Evolutionary conservation across 2,113 vertebrate species (phyloP).

Genomic region (Centrocercus urophasianus): DNA sequence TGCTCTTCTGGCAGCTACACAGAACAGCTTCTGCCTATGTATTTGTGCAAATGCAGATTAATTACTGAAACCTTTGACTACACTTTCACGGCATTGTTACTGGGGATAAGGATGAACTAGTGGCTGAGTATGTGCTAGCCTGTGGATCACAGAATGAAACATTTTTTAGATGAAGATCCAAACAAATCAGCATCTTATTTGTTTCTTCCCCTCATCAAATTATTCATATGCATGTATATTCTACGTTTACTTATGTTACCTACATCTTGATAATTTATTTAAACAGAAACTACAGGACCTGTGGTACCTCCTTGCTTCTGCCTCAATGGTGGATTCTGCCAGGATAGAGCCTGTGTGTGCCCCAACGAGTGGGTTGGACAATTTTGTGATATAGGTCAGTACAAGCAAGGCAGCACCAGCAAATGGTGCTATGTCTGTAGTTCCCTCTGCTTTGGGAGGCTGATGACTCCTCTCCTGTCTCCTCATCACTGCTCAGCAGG

Average conservation of each 20-base stretch:
- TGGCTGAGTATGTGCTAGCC: neutral
- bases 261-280: neutral
- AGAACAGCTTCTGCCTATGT: neutral
- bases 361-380: conserved; percentile 51
- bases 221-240: neutral
- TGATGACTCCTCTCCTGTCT: neutral
- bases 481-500: neutral
- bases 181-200: neutral
- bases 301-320: neutral
- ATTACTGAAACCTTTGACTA: neutral
- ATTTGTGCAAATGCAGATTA: neutral
- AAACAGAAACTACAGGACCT: neutral
- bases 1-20: neutral
- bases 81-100: neutral
- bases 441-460: neutral
- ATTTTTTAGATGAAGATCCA: neutral
- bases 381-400: conserved; percentile 42
- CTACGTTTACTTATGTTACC: neutral
- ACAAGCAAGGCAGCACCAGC: neutral
- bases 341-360: conserved; percentile 32
- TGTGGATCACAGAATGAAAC: neutral
- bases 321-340: conserved; percentile 40
- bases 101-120: neutral
- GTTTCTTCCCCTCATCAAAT: neutral
- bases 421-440: neutral